Conservation (phyloP, 2,888 invertebrate species). For the Spilarctia lutea region DNA sequence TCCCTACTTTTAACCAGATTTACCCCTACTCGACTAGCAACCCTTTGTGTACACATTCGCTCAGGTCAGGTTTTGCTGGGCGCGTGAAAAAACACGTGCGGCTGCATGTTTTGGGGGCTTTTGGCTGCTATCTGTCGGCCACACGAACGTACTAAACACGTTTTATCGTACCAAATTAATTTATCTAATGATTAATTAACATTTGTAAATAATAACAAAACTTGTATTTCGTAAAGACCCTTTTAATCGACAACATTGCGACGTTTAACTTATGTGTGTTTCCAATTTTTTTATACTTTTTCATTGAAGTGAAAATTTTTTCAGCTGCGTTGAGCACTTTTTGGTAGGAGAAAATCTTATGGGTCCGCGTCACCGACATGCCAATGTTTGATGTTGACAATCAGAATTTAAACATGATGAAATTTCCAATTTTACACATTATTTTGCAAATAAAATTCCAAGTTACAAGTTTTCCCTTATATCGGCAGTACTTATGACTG, state of each 20-base stretch:
- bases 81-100: conserved; percentile 68
- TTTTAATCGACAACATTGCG: neutral
- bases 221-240: neutral
- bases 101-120: conserved; percentile 45
- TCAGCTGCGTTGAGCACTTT: no score
- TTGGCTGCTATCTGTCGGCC: conserved; percentile 55
- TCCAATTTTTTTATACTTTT: neutral
- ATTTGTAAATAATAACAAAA: neutral
- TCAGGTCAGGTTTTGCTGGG: conserved; percentile 26
- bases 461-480: no score
- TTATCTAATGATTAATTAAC: neutral
- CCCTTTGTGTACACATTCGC: neutral
- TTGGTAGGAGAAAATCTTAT: no score
- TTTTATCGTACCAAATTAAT: neutral
- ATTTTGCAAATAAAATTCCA: no score
- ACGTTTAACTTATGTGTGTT: neutral
- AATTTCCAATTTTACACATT: no score
- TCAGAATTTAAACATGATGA: no score
- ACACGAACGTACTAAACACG: conserved; percentile 41
- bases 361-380: no score
- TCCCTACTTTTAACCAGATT: conserved; percentile 7
- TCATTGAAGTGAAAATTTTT: no score
- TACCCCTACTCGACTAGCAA: neutral
- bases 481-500: no score
- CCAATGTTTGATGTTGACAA: no score